A percentile compares a stretch with the other conserved stretches of the same genome.
Conservation (phyloP, 2,113 vertebrate species). For the Rhadina sibilatrix region DNA sequence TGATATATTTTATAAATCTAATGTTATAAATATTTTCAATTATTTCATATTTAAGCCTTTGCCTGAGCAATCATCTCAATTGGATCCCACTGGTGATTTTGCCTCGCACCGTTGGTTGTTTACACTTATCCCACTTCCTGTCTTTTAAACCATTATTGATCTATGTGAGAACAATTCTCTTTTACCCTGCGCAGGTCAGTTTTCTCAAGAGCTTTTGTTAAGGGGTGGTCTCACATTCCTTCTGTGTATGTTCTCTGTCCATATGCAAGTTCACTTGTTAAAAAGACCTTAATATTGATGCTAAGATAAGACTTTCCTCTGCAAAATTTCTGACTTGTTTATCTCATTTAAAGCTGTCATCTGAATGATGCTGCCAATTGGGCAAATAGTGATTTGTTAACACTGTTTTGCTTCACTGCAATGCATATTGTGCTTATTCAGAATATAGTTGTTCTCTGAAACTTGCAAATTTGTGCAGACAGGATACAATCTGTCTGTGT, state of each 20-base stretch:
- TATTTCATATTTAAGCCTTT: not conserved
- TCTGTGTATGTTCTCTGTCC: not conserved
- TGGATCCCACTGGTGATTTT: not conserved
- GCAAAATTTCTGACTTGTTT: not conserved
- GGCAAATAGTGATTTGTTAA: not conserved
- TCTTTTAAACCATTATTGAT: not conserved
- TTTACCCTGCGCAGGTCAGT: not conserved
- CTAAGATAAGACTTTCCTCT: not conserved
- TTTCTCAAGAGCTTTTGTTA: not conserved
- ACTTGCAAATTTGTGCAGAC: not conserved
- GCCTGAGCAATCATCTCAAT: not conserved
- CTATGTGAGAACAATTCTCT: not conserved
- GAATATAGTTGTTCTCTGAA: not conserved
- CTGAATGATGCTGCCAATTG: not conserved
- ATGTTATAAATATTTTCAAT: not conserved
- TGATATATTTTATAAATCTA: not conserved
- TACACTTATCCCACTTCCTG: rapidly evolving
- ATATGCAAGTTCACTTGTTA: not conserved
- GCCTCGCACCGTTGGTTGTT: not conserved
- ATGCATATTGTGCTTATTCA: not conserved
- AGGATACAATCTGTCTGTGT: not conserved
- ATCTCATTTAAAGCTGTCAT: not conserved
- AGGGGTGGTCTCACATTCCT: not conserved
- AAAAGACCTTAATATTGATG: not conserved
- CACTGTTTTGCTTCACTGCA: not conserved